These are phyloP conservation scores for Rana temporaria DNA, from an alignment of 2,113 vertebrate species.

Conservation along the genomic window DNA sequence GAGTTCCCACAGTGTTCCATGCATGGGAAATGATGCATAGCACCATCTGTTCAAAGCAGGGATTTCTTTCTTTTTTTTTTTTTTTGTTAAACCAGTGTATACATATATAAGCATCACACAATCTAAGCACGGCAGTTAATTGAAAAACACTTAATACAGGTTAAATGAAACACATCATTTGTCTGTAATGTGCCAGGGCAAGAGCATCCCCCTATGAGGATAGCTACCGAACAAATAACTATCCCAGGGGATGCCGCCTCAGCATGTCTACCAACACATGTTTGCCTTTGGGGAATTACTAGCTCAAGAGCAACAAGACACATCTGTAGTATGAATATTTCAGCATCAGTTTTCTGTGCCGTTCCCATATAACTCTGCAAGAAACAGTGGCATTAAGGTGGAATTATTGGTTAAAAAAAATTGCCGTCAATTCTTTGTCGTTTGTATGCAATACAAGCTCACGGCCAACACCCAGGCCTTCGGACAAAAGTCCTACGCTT, in stretches of 20 bases:
- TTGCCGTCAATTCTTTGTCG: too few species aligned
- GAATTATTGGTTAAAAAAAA: too few species aligned
- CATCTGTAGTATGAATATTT: conserved; percentile 34
- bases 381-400: not conserved
- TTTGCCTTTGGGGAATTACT: conserved; percentile 31
- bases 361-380: not conserved
- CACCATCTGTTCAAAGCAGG: conserved; percentile 23
- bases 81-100: not conserved
- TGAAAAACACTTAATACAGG: not conserved
- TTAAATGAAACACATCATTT: not conserved
- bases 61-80: conserved; percentile 1
- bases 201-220: not conserved
- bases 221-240: not conserved
- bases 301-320: not conserved
- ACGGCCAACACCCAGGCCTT: too few species aligned
- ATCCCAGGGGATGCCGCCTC: not conserved
- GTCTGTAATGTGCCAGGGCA: not conserved
- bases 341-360: not conserved
- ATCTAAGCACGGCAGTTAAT: not conserved
- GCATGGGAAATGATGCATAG: conserved; percentile 28
- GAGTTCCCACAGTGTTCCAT: conserved; percentile 26
- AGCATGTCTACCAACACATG: conserved; percentile 10
- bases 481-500: too few species aligned
- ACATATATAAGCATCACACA: not conserved
- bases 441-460: too few species aligned